Evolutionary conservation across 2,888 invertebrate genomes (phyloP).

Genomic region (Ormyrus labotus): DNA sequence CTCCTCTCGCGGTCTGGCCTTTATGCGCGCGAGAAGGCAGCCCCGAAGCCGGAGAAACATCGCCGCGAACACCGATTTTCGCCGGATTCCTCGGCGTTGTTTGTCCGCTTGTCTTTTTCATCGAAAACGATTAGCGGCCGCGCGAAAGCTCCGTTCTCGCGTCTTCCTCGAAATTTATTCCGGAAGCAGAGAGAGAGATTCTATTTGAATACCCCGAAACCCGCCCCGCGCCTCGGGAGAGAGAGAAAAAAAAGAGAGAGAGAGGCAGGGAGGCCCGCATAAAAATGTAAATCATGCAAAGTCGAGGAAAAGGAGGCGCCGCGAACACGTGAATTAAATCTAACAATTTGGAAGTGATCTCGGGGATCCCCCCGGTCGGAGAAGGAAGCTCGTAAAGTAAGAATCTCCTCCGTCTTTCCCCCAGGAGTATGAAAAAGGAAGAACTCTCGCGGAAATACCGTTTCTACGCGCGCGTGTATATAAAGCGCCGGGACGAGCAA

Average conservation of each 20-base stretch:
- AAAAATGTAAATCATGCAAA: constrained; percentile 23
- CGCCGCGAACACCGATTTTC: constrained; percentile 54
- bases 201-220: no score
- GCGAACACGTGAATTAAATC: constrained; percentile 52
- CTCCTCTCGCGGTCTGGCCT: constrained; percentile 1
- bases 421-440: constrained; percentile 38
- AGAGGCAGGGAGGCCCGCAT: neutral
- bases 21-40: neutral
- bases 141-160: neutral
- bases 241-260: no score
- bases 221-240: no score
- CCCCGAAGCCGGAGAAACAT: constrained; percentile 43
- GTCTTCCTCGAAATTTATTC: neutral
- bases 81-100: constrained; percentile 24
- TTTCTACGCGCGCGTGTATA: constrained; percentile 8
- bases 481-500: neutral
- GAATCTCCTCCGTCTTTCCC: constrained; percentile 42
- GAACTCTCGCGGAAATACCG: constrained; percentile 44
- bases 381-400: constrained; percentile 48
- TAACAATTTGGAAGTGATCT: constrained; percentile 57
- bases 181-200: neutral
- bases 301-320: neutral
- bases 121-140: no score
- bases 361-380: constrained; percentile 8
- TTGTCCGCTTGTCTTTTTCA: no score